Percentiles rank a stretch among this genome's conserved stretches.
These are phyloP conservation scores for Megaleporinus macrocephalus DNA, from an alignment of 2,113 vertebrate genomes.

Conservation along the genomic window DNA sequence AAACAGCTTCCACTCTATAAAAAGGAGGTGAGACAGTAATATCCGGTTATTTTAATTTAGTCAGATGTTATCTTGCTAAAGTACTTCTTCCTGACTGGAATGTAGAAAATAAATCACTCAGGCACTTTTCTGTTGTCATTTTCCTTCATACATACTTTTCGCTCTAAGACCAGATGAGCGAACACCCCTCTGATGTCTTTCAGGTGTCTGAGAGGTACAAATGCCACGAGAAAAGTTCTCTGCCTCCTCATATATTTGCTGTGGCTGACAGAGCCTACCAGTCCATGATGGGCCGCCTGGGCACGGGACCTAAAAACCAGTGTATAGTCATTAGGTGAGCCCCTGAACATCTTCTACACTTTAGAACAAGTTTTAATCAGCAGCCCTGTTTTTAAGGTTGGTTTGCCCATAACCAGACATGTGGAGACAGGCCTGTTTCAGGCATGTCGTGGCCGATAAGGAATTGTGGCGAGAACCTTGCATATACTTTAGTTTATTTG, in stretches of 20 bases:
- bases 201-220: conserved; percentile 72
- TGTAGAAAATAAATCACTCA: background rate
- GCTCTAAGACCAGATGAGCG: too few relatives aligned
- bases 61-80: background rate
- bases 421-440: background rate
- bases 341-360: background rate
- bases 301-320: conserved; percentile 62
- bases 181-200: too few relatives aligned
- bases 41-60: background rate
- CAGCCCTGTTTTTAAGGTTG: background rate
- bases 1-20: conserved; percentile 72
- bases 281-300: conserved; percentile 65
- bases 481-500: background rate
- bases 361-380: background rate
- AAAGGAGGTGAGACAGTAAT: conserved; percentile 59
- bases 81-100: background rate
- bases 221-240: conserved; percentile 52
- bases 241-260: conserved; percentile 75
- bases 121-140: background rate
- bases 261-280: conserved; percentile 74
- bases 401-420: background rate
- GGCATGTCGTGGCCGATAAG: conserved; percentile 14
- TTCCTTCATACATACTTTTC: background rate
- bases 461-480: background rate
- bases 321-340: conserved; percentile 77